Conservation (phyloP, 2,888 invertebrate species). For the Xanthorhoe spadicearia region DNA sequence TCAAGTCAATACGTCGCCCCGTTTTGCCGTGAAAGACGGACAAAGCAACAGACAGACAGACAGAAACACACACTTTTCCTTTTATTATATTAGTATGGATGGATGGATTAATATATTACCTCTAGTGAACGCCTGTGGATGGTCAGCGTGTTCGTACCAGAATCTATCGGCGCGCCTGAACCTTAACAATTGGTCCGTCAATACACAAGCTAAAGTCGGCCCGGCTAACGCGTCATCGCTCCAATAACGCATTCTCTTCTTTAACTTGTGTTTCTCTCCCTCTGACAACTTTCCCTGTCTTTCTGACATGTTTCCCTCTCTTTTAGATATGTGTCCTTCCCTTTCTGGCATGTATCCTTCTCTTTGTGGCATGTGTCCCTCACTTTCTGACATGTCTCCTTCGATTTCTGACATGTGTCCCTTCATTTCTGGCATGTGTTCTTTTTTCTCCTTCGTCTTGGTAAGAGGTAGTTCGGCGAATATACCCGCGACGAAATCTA, state of each 20-base stretch:
- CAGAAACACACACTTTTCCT: too few species aligned
- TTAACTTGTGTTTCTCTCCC: not conserved
- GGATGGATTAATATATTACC: too few species aligned
- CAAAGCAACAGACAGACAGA: too few species aligned
- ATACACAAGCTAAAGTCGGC: constrained; percentile 93
- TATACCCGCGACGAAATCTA: constrained; percentile 95
- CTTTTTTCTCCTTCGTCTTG: constrained; percentile 57
- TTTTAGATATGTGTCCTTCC: too few species aligned
- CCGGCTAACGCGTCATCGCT: constrained; percentile 83
- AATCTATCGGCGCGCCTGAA: constrained; percentile 85
- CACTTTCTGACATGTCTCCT: not conserved
- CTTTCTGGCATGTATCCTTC: not conserved
- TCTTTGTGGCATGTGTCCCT: constrained; percentile 86
- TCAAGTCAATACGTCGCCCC: too few species aligned
- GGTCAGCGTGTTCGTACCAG: constrained; percentile 36
- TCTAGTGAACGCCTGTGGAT: constrained; percentile 23
- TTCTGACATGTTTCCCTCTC: too few species aligned
- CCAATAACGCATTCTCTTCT: not conserved
- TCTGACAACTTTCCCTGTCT: constrained; percentile 73
- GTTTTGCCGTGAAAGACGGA: too few species aligned
- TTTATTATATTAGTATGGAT: too few species aligned
- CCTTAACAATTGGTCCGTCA: constrained; percentile 92
- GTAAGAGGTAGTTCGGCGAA: constrained; percentile 91
- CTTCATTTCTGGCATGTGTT: constrained; percentile 84
- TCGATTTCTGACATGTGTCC: not conserved